A percentile compares a stretch with the other conserved stretches of the same genome.
phyloP scores from a whole-genome alignment of 64 coral and sea anemone species.

The Trachythela sp. region DNA sequence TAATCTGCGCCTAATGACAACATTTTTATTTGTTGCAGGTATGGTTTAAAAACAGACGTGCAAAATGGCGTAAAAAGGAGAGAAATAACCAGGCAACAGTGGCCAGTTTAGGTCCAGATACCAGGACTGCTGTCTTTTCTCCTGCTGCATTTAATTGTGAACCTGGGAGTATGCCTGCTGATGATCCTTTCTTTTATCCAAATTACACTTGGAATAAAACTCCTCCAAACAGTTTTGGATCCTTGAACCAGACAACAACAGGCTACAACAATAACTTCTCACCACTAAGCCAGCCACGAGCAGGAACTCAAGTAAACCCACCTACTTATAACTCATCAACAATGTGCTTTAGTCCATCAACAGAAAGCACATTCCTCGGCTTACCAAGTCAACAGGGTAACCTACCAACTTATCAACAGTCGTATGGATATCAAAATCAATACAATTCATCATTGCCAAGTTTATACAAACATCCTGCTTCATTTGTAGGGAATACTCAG shows the following conservation, averaged over 20 bases:
- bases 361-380: not conserved
- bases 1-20: too few relatives aligned
- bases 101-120: not conserved
- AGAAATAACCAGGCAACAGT: constrained; percentile 69
- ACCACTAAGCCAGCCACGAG: not conserved
- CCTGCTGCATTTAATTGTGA: not conserved
- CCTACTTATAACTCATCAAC: constrained; percentile 1
- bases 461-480: not conserved
- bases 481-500: not conserved
- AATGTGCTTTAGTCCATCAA: constrained; percentile 6
- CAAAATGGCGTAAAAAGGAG: constrained; percentile 99
- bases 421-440: constrained; percentile 22
- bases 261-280: constrained; percentile 14
- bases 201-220: constrained; percentile 2
- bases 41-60: constrained; percentile 95
- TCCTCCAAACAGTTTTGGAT: not conserved
- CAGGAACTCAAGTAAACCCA: not conserved
- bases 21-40: constrained; percentile 47
- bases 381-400: not conserved
- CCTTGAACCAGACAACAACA: not conserved
- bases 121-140: not conserved
- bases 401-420: constrained; percentile 20
- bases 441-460: not conserved
- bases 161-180: not conserved
- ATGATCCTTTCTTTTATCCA: constrained; percentile 6